phyloP scores from a whole-genome alignment of 1,140 invertebrate species.

The Leptinotarsa undecemlineata region DNA sequence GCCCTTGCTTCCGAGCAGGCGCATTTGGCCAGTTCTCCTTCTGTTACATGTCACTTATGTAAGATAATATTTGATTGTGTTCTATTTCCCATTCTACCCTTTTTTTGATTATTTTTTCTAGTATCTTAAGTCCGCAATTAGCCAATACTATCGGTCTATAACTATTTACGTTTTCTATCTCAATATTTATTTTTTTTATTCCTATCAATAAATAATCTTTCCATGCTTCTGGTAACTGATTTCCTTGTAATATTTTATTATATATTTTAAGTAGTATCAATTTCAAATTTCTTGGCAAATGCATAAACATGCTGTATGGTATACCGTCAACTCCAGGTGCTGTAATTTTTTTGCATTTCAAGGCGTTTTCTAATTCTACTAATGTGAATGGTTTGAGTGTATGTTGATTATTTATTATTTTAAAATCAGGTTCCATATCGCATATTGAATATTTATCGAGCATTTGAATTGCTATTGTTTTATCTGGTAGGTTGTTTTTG shows the following conservation, averaged over 20 bases:
- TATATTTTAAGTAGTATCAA: not conserved
- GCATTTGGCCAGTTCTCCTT: too few relatives aligned
- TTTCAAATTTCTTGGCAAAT: conserved; percentile 1
- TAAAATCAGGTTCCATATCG: too few relatives aligned
- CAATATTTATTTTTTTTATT: conserved; percentile 21
- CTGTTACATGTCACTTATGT: too few relatives aligned
- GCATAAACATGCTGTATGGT: conserved; percentile 17
- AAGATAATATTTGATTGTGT: conserved; percentile 14
- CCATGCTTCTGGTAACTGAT: conserved; percentile 13
- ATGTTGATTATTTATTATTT: too few relatives aligned
- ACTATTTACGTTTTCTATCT: conserved; percentile 12
- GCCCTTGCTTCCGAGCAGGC: too few relatives aligned
- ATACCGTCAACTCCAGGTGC: too few relatives aligned
- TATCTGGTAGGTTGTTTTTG: too few relatives aligned
- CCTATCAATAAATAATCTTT: conserved; percentile 17
- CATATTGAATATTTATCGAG: too few relatives aligned
- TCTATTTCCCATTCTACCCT: conserved; percentile 13
- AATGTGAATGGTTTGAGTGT: too few relatives aligned
- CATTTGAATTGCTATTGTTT: too few relatives aligned
- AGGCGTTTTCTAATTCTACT: too few relatives aligned
- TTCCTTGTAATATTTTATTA: conserved; percentile 4
- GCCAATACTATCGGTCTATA: conserved; percentile 23
- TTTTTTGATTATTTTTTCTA: conserved; percentile 25
- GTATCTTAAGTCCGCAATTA: conserved; percentile 14
- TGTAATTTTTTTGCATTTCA: too few relatives aligned